Evolutionary conservation across 2,888 invertebrate species (phyloP).

Genomic region (Protophormia terraenovae): DNA sequence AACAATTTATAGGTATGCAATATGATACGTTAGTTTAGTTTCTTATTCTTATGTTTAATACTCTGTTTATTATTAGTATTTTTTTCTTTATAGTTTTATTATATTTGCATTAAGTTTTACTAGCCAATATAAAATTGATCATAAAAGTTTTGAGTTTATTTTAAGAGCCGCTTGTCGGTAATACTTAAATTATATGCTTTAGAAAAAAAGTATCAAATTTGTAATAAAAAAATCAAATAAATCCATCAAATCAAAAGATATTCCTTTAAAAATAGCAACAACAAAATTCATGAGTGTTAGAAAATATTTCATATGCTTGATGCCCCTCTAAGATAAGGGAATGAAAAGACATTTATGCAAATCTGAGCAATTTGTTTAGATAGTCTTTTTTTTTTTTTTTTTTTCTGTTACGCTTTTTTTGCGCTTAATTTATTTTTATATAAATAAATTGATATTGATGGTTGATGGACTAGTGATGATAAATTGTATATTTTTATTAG

Average conservation of each 20-base stretch:
- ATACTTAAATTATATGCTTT: constrained; percentile 36
- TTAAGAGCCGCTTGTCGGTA: constrained; percentile 59
- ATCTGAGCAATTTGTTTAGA: constrained; percentile 55
- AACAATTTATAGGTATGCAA: constrained; percentile 40
- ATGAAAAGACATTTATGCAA: constrained; percentile 7
- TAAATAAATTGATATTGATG: constrained; percentile 55
- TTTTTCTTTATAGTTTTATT: constrained; percentile 37
- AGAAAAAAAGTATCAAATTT: constrained; percentile 61
- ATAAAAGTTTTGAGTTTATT: constrained; percentile 47
- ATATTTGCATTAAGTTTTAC: constrained; percentile 53
- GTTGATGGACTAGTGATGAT: constrained; percentile 65
- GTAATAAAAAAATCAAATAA: constrained; percentile 41
- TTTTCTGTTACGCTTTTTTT: constrained; percentile 2
- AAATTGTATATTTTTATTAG: constrained; percentile 65
- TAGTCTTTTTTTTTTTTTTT: constrained; percentile 9
- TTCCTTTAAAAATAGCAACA: constrained; percentile 32
- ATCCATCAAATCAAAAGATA: constrained; percentile 38
- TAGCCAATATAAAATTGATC: constrained; percentile 51
- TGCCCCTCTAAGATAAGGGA: constrained; percentile 22
- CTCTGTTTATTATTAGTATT: constrained; percentile 38
- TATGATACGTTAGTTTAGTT: constrained; percentile 32
- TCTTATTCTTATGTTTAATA: constrained; percentile 5
- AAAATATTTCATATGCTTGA: constrained; percentile 52
- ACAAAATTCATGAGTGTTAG: constrained; percentile 44
- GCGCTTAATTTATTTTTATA: neutral